Conservation (phyloP, 2,888 invertebrate species). For the Odontocolon sp. region DNA sequence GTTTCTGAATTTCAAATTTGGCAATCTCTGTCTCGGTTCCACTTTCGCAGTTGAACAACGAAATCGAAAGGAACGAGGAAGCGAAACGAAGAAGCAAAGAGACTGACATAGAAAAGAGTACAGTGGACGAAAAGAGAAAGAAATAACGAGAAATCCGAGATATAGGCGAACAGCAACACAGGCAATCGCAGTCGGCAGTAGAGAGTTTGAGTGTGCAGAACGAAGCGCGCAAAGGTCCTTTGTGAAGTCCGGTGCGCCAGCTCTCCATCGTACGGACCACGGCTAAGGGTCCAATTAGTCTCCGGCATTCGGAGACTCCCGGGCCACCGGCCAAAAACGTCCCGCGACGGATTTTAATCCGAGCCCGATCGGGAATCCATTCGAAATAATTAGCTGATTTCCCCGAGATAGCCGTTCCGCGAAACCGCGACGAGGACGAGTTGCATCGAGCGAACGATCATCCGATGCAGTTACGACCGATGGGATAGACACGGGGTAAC, state of each 20-base stretch:
- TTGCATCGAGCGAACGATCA: conserved; percentile 19
- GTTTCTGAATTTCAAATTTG: conserved; percentile 80
- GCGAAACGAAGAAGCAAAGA: neutral
- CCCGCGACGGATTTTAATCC: conserved; percentile 76
- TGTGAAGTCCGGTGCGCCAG: conserved; percentile 46
- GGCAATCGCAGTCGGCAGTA: neutral
- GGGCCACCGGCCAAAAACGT: conserved; percentile 75
- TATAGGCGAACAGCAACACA: neutral
- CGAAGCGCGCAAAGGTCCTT: conserved; percentile 34
- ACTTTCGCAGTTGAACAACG: conserved; percentile 38
- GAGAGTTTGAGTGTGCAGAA: conserved; percentile 4
- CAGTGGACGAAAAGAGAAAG: conserved; percentile 37
- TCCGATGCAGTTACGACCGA: conserved; percentile 5
- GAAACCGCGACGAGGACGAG: conserved; percentile 51
- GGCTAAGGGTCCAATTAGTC: conserved; percentile 81
- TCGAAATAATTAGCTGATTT: conserved; percentile 81
- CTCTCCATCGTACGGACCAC: conserved; percentile 68
- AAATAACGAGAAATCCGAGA: conserved; percentile 8
- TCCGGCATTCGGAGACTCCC: conserved; percentile 77
- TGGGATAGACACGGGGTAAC: conserved; percentile 18
- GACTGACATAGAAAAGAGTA: conserved; percentile 44
- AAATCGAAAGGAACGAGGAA: conserved; percentile 13
- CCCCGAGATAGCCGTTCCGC: conserved; percentile 74
- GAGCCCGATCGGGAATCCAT: conserved; percentile 78
- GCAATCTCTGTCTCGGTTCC: conserved; percentile 40